Conservation (phyloP, 2,113 vertebrate species). For the Poeciliopsis retropinna region DNA sequence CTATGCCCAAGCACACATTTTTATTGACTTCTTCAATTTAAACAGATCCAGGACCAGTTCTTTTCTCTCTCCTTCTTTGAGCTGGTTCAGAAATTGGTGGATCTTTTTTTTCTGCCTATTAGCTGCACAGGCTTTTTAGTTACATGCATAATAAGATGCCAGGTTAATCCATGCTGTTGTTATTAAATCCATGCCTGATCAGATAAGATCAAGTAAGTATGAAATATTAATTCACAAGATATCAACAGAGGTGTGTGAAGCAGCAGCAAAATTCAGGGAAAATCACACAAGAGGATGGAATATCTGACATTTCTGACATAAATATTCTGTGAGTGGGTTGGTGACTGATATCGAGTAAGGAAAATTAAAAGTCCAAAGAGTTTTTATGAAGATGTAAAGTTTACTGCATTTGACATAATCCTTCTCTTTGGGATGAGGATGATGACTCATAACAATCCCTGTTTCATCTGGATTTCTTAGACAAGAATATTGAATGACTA, state of each 20-base stretch:
- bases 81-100: neutral
- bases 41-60: neutral
- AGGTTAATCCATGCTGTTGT: neutral
- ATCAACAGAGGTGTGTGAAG: too few species aligned
- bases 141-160: neutral
- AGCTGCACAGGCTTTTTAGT: neutral
- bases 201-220: too few species aligned
- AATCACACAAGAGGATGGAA: too few species aligned
- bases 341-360: neutral
- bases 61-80: neutral
- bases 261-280: too few species aligned
- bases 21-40: conserved; percentile 4
- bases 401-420: neutral
- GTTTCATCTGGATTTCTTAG: neutral
- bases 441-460: neutral
- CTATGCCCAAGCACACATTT: conserved; percentile 1
- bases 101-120: neutral
- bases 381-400: neutral
- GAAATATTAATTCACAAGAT: too few species aligned
- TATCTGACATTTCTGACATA: too few species aligned
- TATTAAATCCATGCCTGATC: neutral
- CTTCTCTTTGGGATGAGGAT: neutral
- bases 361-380: neutral
- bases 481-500: too few species aligned
- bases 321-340: neutral